Base-by-base conservation (phyloP, 2,113 vertebrate genomes). In the Chaetodon auriga region DNA sequence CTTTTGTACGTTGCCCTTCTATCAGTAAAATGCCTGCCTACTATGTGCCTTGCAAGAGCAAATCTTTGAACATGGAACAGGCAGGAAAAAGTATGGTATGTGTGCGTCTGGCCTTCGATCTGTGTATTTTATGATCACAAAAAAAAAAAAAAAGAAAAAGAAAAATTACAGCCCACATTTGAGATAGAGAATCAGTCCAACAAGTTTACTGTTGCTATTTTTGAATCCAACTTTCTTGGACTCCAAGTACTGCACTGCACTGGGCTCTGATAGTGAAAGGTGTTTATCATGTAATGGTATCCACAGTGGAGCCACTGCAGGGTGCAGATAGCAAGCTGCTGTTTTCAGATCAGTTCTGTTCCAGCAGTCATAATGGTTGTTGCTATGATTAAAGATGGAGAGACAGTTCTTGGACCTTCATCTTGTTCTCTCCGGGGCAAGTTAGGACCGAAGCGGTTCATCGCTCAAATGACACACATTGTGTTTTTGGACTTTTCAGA, bases 301-400 rank as follows among this genome's bases (percentile, higher is more conserved):
- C 90, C 93, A 92, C 90, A 93, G 91, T 81, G 91, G 90, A 93
- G 86, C 89, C 85, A 83, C 93, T 94, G 93, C 92, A 92, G 84
- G 84, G 88, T 38, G 65, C 80, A 89, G 93, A 94, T 94, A 94
- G 90, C 81, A 82, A 72, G 90, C 86, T 81, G 92, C 91, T 90
- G 89, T 88, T 90, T 87, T 92, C 86, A 90, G 84, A 91, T 90
- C 92, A 91, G 87, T 90, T 87, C 83, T 88, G 83, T 93, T 91
- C 85, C 92, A 93, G 87, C 86, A 90, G 88, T 87, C 87, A 87
- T 90, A 88, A 91, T 86, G 87, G 83, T 74, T 89, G 87, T 48
- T 82, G 90, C 84, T 78, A 69, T 86, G 91, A 91, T 92, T 91
- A 90, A 90, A 92, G 89, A 92, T 85, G 88, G 88, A 70, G 84